Conservation (phyloP, 1,140 invertebrate genomes). For the Megalopta genalis region DNA sequence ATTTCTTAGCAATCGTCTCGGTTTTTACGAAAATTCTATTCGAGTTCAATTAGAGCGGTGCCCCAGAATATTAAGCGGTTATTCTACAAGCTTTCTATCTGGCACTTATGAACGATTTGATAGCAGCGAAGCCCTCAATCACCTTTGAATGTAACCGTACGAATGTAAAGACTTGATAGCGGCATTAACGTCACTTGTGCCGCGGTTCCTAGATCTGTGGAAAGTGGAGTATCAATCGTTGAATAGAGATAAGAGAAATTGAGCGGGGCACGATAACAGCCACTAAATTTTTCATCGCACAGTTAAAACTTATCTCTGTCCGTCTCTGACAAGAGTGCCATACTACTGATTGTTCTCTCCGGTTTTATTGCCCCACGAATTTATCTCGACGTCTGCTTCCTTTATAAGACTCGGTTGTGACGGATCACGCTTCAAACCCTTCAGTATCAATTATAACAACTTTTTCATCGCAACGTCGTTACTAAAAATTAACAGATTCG, state of each 20-base stretch:
- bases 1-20: no score
- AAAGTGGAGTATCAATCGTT: not conserved
- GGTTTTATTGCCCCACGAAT: conserved; percentile 8
- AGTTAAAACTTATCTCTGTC: conserved; percentile 56
- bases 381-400: not conserved
- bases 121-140: not conserved
- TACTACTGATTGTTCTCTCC: conserved; percentile 8
- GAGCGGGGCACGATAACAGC: conserved; percentile 52
- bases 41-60: no score
- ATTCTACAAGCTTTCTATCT: not conserved
- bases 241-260: conserved; percentile 48
- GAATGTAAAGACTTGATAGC: conserved; percentile 12
- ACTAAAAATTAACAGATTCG: no score
- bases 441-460: no score
- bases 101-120: not conserved
- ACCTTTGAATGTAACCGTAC: not conserved
- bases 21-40: no score
- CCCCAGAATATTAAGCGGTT: not conserved
- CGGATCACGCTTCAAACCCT: no score
- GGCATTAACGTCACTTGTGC: conserved; percentile 9
- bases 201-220: not conserved
- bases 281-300: conserved; percentile 42
- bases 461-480: no score
- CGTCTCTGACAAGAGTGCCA: conserved; percentile 43
- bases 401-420: not conserved